phyloP scores from a whole-genome alignment of 2,113 vertebrate species.

The Hemichromis elongatus region DNA sequence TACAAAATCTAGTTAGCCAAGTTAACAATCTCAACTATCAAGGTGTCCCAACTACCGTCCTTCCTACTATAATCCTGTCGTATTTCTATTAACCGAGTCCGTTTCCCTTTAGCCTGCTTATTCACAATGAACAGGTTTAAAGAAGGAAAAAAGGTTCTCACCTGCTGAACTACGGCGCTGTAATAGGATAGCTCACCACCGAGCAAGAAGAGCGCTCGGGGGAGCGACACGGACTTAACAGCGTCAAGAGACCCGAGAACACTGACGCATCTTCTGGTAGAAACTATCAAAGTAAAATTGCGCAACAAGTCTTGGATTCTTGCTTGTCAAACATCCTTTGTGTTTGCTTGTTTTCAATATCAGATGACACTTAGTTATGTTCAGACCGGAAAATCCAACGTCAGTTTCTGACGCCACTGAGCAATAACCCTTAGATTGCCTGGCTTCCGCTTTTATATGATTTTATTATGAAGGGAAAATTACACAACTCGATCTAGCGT shows the following conservation, averaged over 20 bases:
- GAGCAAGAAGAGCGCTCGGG: not conserved
- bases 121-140: not conserved
- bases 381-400: fast-evolving
- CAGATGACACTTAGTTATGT: not conserved
- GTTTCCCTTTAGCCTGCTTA: not conserved
- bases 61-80: fast-evolving
- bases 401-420: not conserved
- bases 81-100: fast-evolving
- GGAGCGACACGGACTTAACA: not conserved
- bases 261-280: not conserved
- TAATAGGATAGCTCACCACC: not conserved
- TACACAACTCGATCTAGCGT: not conserved
- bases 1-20: not conserved
- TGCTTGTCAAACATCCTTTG: not conserved
- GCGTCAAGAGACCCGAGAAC: fast-evolving
- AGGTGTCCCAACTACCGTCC: not conserved
- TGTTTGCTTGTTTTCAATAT: not conserved
- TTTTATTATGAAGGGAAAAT: conserved; percentile 31
- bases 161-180: conserved; percentile 12
- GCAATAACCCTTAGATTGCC: not conserved
- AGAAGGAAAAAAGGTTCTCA: conserved; percentile 1
- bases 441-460: fast-evolving
- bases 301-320: not conserved
- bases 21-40: not conserved
- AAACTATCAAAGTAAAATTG: not conserved